Evolutionary conservation across 2,113 vertebrate genomes (phyloP).

Genomic region (Columbina picui): DNA sequence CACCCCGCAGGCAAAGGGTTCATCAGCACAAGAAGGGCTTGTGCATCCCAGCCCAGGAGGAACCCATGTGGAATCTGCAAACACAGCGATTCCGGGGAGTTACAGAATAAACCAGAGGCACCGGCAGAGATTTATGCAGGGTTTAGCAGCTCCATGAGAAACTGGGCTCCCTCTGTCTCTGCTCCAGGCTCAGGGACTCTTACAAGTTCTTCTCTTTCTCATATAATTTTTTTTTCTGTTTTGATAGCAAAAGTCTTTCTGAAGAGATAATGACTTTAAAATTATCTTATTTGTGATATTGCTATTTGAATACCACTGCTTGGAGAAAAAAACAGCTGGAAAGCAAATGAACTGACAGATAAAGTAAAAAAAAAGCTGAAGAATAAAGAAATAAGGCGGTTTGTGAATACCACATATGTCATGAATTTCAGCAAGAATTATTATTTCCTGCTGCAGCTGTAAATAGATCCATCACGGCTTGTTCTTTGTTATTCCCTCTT

Average conservation of each 20-base stretch:
- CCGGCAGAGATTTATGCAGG: not conserved
- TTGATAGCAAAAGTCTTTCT: not conserved
- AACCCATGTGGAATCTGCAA: not conserved
- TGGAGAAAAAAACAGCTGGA: not conserved
- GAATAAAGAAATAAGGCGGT: constrained; percentile 12
- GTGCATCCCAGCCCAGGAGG: not conserved
- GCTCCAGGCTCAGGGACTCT: not conserved
- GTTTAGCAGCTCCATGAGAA: not conserved
- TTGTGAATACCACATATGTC: constrained; percentile 32
- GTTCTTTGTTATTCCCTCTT: constrained; percentile 35
- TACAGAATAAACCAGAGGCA: not conserved
- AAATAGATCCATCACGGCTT: constrained; percentile 57
- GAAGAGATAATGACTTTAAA: constrained; percentile 4
- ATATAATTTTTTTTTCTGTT: not conserved
- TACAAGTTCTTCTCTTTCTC: not conserved
- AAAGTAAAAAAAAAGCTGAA: not conserved
- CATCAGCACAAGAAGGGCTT: not conserved
- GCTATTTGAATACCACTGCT: not conserved
- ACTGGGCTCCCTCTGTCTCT: not conserved
- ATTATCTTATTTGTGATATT: not conserved
- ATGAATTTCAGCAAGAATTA: constrained; percentile 52
- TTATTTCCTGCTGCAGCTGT: constrained; percentile 49
- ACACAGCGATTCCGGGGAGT: not conserved
- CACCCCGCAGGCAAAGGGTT: not conserved
- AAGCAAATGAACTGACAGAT: constrained; percentile 25